Evolutionary conservation across 2,797 vertebrate species (phyloP).

Genomic region (Artibeus lituratus): DNA sequence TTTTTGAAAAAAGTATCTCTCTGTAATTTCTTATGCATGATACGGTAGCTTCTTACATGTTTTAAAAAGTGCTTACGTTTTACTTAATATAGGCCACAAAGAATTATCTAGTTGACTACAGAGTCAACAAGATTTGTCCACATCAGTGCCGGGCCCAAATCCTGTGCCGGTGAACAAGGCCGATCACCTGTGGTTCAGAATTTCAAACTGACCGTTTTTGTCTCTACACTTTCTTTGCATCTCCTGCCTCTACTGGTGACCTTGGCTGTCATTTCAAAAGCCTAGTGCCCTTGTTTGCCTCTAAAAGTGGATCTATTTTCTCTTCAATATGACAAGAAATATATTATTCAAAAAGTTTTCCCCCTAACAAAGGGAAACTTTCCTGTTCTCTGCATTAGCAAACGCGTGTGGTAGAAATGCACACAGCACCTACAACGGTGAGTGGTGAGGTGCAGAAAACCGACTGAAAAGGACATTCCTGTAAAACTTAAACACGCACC

Average conservation of each 20-base stretch:
- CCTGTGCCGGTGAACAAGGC: not conserved
- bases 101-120: slow-evolving; percentile 1
- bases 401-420: not conserved
- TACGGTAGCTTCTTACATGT: not conserved
- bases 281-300: not conserved
- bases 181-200: not conserved
- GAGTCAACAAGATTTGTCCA: slow-evolving; percentile 10
- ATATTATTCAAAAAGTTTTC: not conserved
- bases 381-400: slow-evolving; percentile 26
- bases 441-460: slow-evolving; percentile 2
- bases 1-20: slow-evolving; percentile 23
- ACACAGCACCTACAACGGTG: not conserved
- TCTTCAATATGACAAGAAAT: not conserved
- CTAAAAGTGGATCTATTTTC: not conserved
- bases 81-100: slow-evolving; percentile 16
- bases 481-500: slow-evolving; percentile 15
- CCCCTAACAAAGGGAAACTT: not conserved
- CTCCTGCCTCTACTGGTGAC: not conserved
- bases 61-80: slow-evolving; percentile 11
- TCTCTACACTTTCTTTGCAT: not conserved
- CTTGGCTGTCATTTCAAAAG: not conserved
- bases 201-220: not conserved
- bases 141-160: not conserved
- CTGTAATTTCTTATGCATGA: slow-evolving; percentile 2
- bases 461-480: not conserved